A percentile compares a stretch with the other conserved stretches of the same genome.
Conservation (phyloP, 2,113 vertebrate genomes). For the Pipa parva region DNA sequence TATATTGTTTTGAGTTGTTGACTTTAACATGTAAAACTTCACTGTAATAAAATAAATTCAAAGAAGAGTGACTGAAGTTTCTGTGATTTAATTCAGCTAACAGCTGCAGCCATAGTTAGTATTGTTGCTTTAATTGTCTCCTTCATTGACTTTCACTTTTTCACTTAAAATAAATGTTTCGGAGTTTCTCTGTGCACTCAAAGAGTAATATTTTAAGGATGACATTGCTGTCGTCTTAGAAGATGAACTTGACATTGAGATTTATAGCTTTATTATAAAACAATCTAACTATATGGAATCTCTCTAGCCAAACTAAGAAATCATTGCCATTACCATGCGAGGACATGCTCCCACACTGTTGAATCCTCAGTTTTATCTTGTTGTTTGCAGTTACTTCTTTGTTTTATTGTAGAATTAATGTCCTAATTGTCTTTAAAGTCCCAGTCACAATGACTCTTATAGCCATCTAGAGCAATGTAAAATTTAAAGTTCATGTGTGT, state of each 20-base stretch:
- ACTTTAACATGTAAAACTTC: not conserved
- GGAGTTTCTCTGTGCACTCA: conserved; percentile 14
- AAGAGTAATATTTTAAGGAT: conserved; percentile 28
- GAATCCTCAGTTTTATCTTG: not conserved
- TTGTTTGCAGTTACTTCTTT: not conserved
- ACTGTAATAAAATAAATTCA: not conserved
- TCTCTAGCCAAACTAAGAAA: conserved; percentile 37
- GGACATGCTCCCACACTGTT: not conserved
- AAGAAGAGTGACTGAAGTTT: not conserved
- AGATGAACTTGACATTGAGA: conserved; percentile 32
- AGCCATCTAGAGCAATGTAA: not conserved
- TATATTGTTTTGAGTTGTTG: not conserved
- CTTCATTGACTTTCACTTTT: conserved; percentile 36
- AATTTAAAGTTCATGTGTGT: not conserved
- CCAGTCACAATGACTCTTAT: not conserved
- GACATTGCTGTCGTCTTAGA: conserved; percentile 36
- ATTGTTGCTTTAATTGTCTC: conserved; percentile 22
- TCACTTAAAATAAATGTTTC: conserved; percentile 24
- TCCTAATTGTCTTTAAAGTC: conserved; percentile 6
- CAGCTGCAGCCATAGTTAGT: not conserved
- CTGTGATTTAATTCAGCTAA: not conserved
- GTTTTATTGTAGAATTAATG: conserved; percentile 15
- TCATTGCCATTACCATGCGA: conserved; percentile 18
- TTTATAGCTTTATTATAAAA: conserved; percentile 38
- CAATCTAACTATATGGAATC: conserved; percentile 36